phyloP scores from a whole-genome alignment of 2,888 invertebrate genomes.

The Beris chalybata region DNA sequence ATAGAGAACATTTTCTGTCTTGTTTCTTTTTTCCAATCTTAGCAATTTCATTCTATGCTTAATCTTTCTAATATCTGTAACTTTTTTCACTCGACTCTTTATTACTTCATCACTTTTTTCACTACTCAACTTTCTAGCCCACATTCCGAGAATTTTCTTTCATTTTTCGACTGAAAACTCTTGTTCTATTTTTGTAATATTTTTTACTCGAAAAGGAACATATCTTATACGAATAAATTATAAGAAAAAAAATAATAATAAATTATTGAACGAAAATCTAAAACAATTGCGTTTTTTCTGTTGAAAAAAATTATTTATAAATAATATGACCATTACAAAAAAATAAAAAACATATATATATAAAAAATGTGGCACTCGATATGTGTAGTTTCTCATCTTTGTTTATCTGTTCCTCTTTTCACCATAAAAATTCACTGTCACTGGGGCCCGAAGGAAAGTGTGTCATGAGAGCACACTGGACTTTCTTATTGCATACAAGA shows the following conservation, averaged over 20 bases:
- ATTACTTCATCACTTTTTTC: slow-evolving; percentile 15
- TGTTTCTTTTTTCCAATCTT: slow-evolving; percentile 2
- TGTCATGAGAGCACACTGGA: slow-evolving; percentile 36
- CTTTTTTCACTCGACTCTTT: not conserved
- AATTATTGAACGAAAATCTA: no score
- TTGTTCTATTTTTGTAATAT: slow-evolving; percentile 21
- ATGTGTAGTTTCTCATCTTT: slow-evolving; percentile 13
- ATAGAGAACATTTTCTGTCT: slow-evolving; percentile 7
- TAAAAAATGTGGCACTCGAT: no score
- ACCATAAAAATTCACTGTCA: slow-evolving; percentile 37
- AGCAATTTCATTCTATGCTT: not conserved
- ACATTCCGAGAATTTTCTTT: slow-evolving; percentile 33
- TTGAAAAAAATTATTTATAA: no score
- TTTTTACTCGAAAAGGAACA: no score
- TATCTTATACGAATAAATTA: no score
- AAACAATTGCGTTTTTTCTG: no score
- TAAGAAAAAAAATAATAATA: no score
- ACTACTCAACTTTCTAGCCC: slow-evolving; percentile 12
- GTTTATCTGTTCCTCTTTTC: slow-evolving; percentile 20
- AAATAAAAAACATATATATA: no score
- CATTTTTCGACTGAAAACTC: slow-evolving; percentile 35
- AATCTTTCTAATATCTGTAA: not conserved
- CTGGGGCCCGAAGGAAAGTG: slow-evolving; percentile 31
- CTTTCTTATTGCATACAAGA: slow-evolving; percentile 24
- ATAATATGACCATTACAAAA: no score